Conservation (phyloP, 2,797 vertebrate genomes). For the Bovichtus diacanthus region DNA sequence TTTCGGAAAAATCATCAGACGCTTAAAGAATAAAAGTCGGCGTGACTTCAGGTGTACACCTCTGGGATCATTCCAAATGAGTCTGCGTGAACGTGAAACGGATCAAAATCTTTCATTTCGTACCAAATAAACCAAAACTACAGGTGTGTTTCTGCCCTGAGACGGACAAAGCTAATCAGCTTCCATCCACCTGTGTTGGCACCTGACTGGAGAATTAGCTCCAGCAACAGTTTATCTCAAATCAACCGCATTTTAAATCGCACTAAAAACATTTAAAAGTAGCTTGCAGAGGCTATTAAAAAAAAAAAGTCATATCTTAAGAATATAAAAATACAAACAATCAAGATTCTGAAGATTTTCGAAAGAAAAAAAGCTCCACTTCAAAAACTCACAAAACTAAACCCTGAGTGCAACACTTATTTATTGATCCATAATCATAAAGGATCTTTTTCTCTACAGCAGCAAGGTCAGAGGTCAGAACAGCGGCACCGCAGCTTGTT, state of each 20-base stretch:
- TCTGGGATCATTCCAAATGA: neutral
- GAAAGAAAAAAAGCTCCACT: neutral
- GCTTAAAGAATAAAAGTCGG: too few species aligned
- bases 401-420: neutral
- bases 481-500: neutral
- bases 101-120: too few species aligned
- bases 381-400: neutral
- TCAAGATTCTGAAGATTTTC: too few species aligned
- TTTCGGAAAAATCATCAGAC: too few species aligned
- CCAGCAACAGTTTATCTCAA: neutral
- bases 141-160: neutral
- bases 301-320: too few species aligned
- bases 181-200: neutral
- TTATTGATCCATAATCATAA: neutral
- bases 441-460: neutral
- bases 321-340: too few species aligned
- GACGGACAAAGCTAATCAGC: neutral
- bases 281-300: too few species aligned
- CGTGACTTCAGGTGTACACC: too few species aligned
- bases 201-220: too few species aligned
- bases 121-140: too few species aligned
- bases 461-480: neutral
- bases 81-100: neutral
- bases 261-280: neutral
- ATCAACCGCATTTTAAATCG: too few species aligned